phyloP scores from a whole-genome alignment of 2,888 invertebrate species.

The Meandrusa payeni region DNA sequence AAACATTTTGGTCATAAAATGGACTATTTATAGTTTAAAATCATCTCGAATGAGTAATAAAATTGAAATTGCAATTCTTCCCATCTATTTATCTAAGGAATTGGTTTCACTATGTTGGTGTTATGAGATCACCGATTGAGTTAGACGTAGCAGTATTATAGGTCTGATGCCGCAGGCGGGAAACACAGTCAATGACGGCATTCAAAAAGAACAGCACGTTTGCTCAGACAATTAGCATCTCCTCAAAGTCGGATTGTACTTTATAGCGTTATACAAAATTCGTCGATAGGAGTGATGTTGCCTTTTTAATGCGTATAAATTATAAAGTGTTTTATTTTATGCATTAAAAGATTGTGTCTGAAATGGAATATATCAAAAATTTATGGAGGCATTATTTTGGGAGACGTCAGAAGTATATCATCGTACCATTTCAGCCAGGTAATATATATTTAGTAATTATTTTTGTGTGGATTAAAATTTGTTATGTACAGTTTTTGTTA shows the following conservation, averaged over 20 bases:
- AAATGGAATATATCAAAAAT: slow-evolving; percentile 63
- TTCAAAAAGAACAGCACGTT: slow-evolving; percentile 59
- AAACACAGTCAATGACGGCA: slow-evolving; percentile 57
- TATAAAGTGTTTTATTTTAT: slow-evolving; percentile 30
- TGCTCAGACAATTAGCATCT: slow-evolving; percentile 53
- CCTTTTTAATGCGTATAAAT: slow-evolving; percentile 25
- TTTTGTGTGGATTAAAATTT: too few species aligned
- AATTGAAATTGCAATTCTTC: slow-evolving; percentile 31
- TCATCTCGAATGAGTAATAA: slow-evolving; percentile 16
- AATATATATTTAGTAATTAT: slow-evolving; percentile 26
- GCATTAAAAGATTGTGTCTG: slow-evolving; percentile 22
- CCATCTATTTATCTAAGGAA: slow-evolving; percentile 21
- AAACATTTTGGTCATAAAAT: neutral
- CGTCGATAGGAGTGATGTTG: slow-evolving; percentile 28
- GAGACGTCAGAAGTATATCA: slow-evolving; percentile 54
- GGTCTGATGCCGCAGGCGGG: slow-evolving; percentile 41
- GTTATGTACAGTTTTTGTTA: too few species aligned
- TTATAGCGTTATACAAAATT: slow-evolving; percentile 12
- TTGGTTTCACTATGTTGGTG: slow-evolving; percentile 51
- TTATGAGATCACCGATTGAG: slow-evolving; percentile 65
- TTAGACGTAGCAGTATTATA: slow-evolving; percentile 50
- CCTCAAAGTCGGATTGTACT: slow-evolving; percentile 35
- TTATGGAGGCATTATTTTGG: slow-evolving; percentile 64
- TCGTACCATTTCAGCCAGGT: slow-evolving; percentile 73
- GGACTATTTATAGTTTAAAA: neutral